Evolutionary conservation across 2,888 invertebrate genomes (phyloP).

Genomic region (Callyntrura sp.): DNA sequence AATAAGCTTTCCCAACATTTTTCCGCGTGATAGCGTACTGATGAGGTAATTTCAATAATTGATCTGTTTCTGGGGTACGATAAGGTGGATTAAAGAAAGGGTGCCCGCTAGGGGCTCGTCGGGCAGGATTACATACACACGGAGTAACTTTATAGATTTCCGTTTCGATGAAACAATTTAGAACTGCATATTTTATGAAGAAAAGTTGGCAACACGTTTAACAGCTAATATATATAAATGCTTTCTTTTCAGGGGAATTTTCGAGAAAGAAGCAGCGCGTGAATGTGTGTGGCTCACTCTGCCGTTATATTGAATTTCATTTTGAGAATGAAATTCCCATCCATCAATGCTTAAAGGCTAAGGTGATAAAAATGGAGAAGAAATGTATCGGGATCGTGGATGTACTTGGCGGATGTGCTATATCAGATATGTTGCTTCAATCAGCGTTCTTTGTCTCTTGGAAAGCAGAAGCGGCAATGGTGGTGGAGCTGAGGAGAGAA

Average conservation of each 20-base stretch:
- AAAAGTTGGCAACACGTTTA: not conserved
- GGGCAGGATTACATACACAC: not conserved
- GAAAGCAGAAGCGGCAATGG: too few relatives aligned
- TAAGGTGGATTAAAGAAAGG: not conserved
- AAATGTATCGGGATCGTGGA: not conserved
- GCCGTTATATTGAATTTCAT: not conserved
- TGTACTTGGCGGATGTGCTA: too few relatives aligned
- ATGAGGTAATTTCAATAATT: constrained; percentile 17
- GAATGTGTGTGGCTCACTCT: not conserved
- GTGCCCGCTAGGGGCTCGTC: not conserved
- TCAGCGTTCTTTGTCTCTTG: too few relatives aligned
- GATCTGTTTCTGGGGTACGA: not conserved
- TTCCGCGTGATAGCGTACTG: not conserved
- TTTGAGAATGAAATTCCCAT: not conserved
- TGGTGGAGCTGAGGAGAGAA: too few relatives aligned
- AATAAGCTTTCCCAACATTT: not conserved
- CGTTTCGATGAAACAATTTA: not conserved
- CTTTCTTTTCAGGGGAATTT: not conserved
- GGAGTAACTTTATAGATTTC: not conserved
- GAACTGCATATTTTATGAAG: not conserved
- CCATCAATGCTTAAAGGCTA: constrained; percentile 19
- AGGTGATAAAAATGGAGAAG: not conserved
- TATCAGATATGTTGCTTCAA: too few relatives aligned
- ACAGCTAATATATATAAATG: not conserved
- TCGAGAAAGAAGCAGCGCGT: too few relatives aligned